Evolutionary conservation across 2,888 invertebrate genomes (phyloP), one percentile per base, ranked within the genome.

Genomic region (Petrolisthes manimaculis): DNA sequence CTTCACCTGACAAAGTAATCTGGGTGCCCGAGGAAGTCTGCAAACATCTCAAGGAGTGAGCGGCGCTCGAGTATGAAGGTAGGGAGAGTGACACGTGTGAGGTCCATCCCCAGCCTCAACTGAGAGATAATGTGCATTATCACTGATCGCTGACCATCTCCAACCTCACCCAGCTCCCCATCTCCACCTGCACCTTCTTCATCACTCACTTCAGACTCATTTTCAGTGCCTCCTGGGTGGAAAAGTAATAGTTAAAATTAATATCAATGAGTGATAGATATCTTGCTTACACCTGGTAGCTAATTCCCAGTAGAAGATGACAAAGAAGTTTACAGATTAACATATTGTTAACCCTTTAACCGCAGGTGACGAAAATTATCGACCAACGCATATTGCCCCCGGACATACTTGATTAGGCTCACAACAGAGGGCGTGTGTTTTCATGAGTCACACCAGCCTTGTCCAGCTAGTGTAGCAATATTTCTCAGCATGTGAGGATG

Each of bases 81-180:
- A 67, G 94, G 94, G 81, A 94, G 92, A 8, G 91, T 89, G 87
- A 94, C 93, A 92, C 93, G 93, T 1, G 94, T 94, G 82, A 94
- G 93, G 92, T 94, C 94, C 93, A 94, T 94, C 89, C 94, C 94
- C 37, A 94, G 92, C 91, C 94, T 94, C 88, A 94, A 92, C 91
- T 94, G 94, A 51, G 94, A 93, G 74, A 94, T 92, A 18, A 94
- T 92, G 89, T 93, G 93, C 81, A 94, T 92, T 78, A 94, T 93
- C 86, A 94, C 92, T 83, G 93, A 93, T 37, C 86, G 77, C 71
- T 90, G 90, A 18, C 88, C 88, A 55, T 91, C 87, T 18, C 88
- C 87, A 12, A 86, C 89, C n/a, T 86, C 88, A 18, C 79, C 89
- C 61, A 84, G 37, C 18, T 89, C 84, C 14, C 83, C 85, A 55